These are phyloP conservation scores for Trogon melanurus DNA, from an alignment of 2,113 vertebrate species.

Conservation along the genomic window DNA sequence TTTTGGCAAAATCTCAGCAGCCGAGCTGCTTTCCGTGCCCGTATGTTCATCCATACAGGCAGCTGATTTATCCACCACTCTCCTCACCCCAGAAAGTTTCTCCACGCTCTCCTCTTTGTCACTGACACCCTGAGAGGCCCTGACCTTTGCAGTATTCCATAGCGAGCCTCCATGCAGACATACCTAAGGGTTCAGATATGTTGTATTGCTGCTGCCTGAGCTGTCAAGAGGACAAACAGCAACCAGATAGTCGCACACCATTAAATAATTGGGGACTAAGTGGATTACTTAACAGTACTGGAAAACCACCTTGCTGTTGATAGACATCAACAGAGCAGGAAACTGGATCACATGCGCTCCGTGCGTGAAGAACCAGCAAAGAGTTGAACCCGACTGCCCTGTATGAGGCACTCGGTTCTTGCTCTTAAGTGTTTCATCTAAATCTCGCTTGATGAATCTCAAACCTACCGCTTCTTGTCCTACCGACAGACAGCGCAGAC, in stretches of 20 bases:
- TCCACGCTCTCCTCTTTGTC: neutral
- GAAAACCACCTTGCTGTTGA: constrained; percentile 2
- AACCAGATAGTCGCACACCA: neutral
- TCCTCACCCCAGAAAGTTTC: neutral
- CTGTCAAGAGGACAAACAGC: constrained; percentile 37
- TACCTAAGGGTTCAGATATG: neutral
- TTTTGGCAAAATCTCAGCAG: constrained; percentile 10
- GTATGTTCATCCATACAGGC: neutral
- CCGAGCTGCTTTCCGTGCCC: neutral
- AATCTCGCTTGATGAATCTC: neutral
- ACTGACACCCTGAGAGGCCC: neutral
- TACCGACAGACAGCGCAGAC: neutral
- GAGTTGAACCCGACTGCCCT: neutral
- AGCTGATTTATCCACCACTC: neutral
- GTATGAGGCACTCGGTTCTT: neutral
- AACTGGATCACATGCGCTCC: neutral
- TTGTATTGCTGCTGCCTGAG: neutral
- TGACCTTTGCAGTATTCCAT: neutral
- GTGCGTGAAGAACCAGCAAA: neutral
- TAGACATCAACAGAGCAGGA: neutral
- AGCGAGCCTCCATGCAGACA: neutral
- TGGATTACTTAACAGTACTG: neutral
- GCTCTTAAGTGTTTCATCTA: neutral
- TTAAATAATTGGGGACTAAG: constrained; percentile 23
- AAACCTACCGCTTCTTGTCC: neutral